These are phyloP conservation scores for Brenthis ino DNA, from an alignment of 2,888 invertebrate genomes.

Conservation along the genomic window DNA sequence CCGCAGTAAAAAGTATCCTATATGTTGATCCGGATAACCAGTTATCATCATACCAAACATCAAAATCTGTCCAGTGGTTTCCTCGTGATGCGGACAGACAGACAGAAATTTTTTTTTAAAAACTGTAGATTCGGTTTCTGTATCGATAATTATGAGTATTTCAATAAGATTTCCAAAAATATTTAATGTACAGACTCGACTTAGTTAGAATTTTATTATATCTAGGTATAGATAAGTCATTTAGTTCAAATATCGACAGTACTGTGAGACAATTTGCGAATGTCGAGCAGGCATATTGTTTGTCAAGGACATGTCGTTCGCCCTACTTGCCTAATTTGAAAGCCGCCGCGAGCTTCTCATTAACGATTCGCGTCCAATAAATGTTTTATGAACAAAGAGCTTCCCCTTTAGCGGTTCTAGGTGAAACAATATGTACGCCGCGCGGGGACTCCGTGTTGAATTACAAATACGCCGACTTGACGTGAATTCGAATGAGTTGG, in stretches of 20 bases:
- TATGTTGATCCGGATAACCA: too few species aligned
- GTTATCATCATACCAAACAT: too few species aligned
- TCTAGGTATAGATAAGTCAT: neutral
- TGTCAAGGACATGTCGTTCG: slow-evolving; percentile 20
- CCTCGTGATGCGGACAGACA: too few species aligned
- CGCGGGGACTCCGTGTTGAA: slow-evolving; percentile 70
- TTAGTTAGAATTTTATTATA: too few species aligned
- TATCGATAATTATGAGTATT: too few species aligned
- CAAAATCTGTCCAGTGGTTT: too few species aligned
- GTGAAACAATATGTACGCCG: slow-evolving; percentile 76
- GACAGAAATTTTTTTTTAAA: too few species aligned
- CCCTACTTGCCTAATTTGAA: slow-evolving; percentile 39
- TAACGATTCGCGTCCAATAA: slow-evolving; percentile 50
- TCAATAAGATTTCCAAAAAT: too few species aligned
- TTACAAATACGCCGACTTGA: slow-evolving; percentile 77
- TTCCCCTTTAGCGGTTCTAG: slow-evolving; percentile 55
- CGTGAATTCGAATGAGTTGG: slow-evolving; percentile 75
- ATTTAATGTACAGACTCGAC: too few species aligned
- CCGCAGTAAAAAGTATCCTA: too few species aligned
- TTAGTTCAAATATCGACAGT: neutral
- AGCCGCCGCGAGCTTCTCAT: slow-evolving; percentile 45
- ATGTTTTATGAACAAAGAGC: slow-evolving; percentile 53
- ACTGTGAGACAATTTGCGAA: neutral
- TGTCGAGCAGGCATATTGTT: slow-evolving; percentile 1
- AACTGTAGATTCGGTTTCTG: too few species aligned